Conservation (phyloP, 2,113 vertebrate genomes). For the Argyrosomus japonicus region DNA sequence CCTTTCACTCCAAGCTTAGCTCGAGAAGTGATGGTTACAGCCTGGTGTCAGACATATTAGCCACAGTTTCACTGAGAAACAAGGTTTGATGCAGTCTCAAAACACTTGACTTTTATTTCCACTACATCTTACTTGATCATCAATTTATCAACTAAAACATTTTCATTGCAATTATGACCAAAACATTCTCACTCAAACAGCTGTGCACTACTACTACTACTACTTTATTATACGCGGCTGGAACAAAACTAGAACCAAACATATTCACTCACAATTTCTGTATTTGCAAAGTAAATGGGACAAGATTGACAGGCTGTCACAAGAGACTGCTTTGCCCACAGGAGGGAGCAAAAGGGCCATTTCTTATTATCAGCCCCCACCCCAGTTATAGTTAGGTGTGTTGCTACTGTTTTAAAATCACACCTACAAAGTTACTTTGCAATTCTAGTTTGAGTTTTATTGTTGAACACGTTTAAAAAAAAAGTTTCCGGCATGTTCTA, state of each 20-base stretch:
- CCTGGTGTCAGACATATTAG: neutral
- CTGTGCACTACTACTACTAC: no score
- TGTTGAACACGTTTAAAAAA: neutral
- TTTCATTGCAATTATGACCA: neutral
- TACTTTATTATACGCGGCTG: no score
- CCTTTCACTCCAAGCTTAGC: slow-evolving; percentile 16
- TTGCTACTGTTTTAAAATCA: neutral
- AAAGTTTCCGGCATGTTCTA: neutral
- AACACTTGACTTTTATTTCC: neutral
- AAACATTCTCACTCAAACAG: neutral
- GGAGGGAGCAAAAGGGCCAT: slow-evolving; percentile 73
- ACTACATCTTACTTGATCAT: neutral
- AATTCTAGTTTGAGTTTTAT: neutral
- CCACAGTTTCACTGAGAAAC: neutral
- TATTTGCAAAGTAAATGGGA: neutral
- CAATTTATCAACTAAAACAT: no score
- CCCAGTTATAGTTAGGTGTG: neutral
- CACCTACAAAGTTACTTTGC: slow-evolving; percentile 2
- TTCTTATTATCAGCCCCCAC: slow-evolving; percentile 2
- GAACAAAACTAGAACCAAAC: neutral
- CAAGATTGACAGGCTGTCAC: neutral
- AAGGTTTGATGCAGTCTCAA: neutral
- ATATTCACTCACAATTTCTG: neutral
- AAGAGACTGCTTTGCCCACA: slow-evolving; percentile 62
- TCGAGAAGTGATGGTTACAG: neutral